Conservation (phyloP, 1,140 invertebrate genomes). For the Trichonephila inaurata region DNA sequence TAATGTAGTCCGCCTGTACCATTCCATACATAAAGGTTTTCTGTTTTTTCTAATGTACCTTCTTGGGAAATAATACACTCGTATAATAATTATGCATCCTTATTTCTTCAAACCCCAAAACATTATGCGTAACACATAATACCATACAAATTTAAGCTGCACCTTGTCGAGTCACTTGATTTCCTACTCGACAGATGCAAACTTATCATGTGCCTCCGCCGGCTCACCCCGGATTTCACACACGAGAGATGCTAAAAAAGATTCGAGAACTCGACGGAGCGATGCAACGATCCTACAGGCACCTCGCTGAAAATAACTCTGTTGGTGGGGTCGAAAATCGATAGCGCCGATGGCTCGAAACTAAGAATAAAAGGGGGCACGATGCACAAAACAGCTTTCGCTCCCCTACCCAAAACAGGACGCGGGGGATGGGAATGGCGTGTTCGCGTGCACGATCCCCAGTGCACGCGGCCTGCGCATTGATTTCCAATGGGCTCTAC, state of each 20-base stretch:
- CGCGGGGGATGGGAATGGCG: conserved; percentile 33
- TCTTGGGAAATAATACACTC: no score
- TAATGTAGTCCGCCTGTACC: no score
- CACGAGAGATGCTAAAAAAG: neutral
- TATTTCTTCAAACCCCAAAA: no score
- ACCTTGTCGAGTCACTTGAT: no score
- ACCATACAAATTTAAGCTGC: no score
- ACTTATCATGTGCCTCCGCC: no score
- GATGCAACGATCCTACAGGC: neutral
- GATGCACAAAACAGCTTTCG: conserved; percentile 8
- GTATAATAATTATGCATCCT: no score
- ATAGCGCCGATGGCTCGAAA: conserved; percentile 1
- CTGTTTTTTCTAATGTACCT: no score
- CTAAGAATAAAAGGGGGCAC: conserved; percentile 6
- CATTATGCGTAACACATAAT: no score
- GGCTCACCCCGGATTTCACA: no score
- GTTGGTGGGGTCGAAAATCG: conserved; percentile 9
- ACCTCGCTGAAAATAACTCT: conserved; percentile 24
- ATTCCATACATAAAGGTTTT: no score
- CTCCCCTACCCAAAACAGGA: neutral
- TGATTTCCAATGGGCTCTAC: conserved; percentile 68
- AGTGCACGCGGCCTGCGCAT: conserved; percentile 19
- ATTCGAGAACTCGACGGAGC: neutral
- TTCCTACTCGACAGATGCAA: no score
- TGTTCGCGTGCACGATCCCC: conserved; percentile 44